Conservation (phyloP, 1,140 invertebrate species). For the Aphaenogaster ashmeadi region DNA sequence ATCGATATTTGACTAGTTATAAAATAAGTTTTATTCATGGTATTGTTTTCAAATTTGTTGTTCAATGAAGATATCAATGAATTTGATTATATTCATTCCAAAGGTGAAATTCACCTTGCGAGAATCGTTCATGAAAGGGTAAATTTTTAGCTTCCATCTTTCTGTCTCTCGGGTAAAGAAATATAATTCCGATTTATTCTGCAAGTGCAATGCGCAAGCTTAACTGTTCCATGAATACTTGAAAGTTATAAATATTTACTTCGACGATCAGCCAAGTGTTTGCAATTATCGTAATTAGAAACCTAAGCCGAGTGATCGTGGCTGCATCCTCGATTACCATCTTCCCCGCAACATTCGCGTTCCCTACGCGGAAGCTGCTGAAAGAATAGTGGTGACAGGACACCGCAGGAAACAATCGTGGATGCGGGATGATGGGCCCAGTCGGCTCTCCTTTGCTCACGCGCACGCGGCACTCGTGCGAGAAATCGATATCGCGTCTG, state of each 20-base stretch:
- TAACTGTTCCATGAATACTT: not conserved
- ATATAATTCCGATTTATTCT: not conserved
- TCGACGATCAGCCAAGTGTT: not conserved
- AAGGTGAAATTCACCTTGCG: not conserved
- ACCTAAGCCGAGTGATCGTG: not conserved
- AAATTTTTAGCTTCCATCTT: not conserved
- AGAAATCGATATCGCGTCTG: conserved; percentile 81
- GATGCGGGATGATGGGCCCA: conserved; percentile 48
- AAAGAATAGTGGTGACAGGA: conserved; percentile 39
- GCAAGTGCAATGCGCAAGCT: not conserved
- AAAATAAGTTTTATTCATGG: not conserved
- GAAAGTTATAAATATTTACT: conserved; percentile 5
- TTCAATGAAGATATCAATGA: not conserved
- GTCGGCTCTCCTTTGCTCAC: conserved; percentile 40
- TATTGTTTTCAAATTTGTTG: not conserved
- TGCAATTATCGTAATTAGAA: not conserved
- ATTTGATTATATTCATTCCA: not conserved
- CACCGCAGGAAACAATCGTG: conserved; percentile 48
- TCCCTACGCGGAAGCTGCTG: not conserved
- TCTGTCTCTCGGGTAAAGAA: not conserved
- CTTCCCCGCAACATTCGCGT: conserved; percentile 19
- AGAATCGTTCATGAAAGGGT: not conserved
- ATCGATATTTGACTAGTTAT: conserved; percentile 1
- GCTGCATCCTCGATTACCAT: not conserved
- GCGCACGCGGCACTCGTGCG: conserved; percentile 31